These are phyloP conservation scores for Podiceps cristatus DNA, from an alignment of 2,113 vertebrate genomes.

Conservation along the genomic window DNA sequence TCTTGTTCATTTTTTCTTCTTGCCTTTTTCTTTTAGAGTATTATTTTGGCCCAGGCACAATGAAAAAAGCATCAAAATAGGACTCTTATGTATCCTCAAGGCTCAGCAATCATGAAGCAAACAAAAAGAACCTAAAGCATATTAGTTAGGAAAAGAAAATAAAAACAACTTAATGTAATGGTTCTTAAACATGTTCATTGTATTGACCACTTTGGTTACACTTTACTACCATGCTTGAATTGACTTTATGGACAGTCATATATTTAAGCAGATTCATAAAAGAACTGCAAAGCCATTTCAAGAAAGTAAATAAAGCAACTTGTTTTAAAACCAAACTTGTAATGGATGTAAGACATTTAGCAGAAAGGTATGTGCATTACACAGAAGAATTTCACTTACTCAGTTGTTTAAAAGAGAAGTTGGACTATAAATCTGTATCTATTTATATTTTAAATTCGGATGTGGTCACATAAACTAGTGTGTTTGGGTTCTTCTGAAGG, in stretches of 20 bases:
- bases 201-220: background rate
- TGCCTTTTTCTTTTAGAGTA: background rate
- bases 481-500: background rate
- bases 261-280: background rate
- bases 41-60: background rate
- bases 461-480: background rate
- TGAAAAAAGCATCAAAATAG: background rate
- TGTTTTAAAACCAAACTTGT: background rate
- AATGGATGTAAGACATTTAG: background rate
- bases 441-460: conserved; percentile 24
- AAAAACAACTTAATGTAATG: background rate
- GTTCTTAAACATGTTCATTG: background rate
- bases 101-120: background rate
- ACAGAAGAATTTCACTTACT: background rate
- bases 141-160: background rate
- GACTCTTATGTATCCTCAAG: background rate
- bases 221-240: background rate
- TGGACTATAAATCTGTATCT: background rate
- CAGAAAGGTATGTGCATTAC: background rate
- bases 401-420: background rate
- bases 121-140: background rate
- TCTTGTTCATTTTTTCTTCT: background rate
- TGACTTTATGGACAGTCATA: background rate
- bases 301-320: background rate
- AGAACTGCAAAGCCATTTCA: background rate